Percentiles rank a stretch among this genome's conserved stretches.
Conservation (phyloP, 2,888 invertebrate genomes). For the Synanthedon tipuliformis region DNA sequence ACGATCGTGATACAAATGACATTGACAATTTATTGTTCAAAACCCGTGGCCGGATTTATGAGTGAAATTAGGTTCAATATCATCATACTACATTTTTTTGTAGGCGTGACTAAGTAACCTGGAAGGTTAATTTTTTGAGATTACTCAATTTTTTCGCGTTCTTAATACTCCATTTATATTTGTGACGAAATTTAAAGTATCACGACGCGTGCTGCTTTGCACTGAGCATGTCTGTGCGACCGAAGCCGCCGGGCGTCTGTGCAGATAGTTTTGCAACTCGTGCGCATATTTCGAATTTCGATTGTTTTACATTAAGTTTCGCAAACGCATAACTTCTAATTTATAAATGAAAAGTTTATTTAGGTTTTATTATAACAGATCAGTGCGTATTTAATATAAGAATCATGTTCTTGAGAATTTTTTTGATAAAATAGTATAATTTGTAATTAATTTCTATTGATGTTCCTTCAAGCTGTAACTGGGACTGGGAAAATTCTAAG, state of each 20-base stretch:
- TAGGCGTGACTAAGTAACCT: constrained; percentile 13
- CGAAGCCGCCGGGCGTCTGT: neutral
- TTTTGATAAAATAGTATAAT: too few species aligned
- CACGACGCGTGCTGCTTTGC: constrained; percentile 6
- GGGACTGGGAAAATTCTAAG: too few species aligned
- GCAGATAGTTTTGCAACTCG: constrained; percentile 4
- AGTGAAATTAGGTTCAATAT: constrained; percentile 51
- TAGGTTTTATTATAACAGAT: too few species aligned
- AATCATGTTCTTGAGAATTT: too few species aligned
- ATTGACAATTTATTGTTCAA: constrained; percentile 49
- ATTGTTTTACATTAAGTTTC: neutral
- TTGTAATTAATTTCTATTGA: too few species aligned
- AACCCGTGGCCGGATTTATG: constrained; percentile 44
- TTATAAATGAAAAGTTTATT: too few species aligned
- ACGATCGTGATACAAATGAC: constrained; percentile 49
- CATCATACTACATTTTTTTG: constrained; percentile 13
- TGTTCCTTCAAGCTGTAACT: too few species aligned
- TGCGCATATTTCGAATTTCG: neutral
- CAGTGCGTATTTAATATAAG: too few species aligned
- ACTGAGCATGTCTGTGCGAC: too few species aligned
- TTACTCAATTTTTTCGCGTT: constrained; percentile 9
- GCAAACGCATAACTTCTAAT: too few species aligned
- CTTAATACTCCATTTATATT: constrained; percentile 4
- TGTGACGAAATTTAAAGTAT: constrained; percentile 10
- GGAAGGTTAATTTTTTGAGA: constrained; percentile 3